phyloP scores from a whole-genome alignment of 2,888 invertebrate species.

The Cotesia congregata region DNA sequence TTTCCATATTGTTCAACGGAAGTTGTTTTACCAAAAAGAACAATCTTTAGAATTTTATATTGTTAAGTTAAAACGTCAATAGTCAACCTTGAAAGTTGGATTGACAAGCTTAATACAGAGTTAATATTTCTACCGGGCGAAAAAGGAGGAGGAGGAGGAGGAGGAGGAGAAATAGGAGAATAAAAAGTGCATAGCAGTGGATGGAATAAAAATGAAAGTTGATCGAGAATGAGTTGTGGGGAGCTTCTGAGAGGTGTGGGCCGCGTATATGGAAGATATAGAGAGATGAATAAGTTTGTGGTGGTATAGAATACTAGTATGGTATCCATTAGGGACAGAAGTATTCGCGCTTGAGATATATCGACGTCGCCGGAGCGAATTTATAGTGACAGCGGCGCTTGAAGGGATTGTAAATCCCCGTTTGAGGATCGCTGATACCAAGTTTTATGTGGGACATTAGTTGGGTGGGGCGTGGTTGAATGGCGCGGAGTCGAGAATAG shows the following conservation, averaged over 20 bases:
- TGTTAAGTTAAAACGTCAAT: too few species aligned
- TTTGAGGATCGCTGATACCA: slow-evolving; percentile 71
- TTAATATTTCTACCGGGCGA: too few species aligned
- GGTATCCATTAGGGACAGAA: slow-evolving; percentile 70
- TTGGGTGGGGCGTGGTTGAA: slow-evolving; percentile 70
- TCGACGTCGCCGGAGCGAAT: slow-evolving; percentile 67
- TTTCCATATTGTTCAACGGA: too few species aligned
- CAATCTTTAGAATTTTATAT: too few species aligned
- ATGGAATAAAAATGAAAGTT: background rate
- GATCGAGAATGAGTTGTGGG: slow-evolving; percentile 1
- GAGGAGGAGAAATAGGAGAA: background rate
- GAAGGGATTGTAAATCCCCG: slow-evolving; percentile 71
- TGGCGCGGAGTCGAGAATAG: slow-evolving; percentile 60
- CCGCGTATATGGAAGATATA: background rate
- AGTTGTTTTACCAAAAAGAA: too few species aligned
- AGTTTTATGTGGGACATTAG: slow-evolving; percentile 71
- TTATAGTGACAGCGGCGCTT: slow-evolving; percentile 69
- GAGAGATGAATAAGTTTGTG: slow-evolving; percentile 24
- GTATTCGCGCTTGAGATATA: slow-evolving; percentile 69
- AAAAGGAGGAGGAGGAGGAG: background rate
- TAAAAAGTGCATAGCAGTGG: background rate
- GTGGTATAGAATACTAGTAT: slow-evolving; percentile 27
- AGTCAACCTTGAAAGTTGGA: too few species aligned
- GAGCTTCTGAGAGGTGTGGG: background rate
- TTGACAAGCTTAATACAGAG: too few species aligned